These are phyloP conservation scores for Volucella inflata DNA, from an alignment of 2,888 invertebrate genomes.

Conservation along the genomic window DNA sequence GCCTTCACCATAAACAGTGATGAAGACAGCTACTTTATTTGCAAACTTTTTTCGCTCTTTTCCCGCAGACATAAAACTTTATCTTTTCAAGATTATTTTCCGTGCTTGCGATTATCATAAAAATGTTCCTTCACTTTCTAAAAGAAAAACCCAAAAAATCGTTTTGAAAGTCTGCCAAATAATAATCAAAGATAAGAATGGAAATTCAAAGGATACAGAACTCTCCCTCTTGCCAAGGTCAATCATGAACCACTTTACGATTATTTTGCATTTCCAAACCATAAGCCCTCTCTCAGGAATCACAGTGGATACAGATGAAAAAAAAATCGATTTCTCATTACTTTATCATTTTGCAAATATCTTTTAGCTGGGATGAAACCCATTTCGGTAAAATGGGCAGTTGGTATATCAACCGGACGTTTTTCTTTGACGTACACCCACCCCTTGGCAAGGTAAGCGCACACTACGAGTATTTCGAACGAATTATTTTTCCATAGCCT, in stretches of 20 bases:
- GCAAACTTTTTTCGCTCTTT: too few relatives aligned
- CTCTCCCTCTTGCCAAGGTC: conserved; percentile 6
- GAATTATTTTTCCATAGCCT: conserved; percentile 24
- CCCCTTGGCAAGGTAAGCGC: conserved; percentile 94
- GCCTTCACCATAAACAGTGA: too few relatives aligned
- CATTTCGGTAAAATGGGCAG: conserved; percentile 99
- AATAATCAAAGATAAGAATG: too few relatives aligned
- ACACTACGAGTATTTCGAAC: conserved; percentile 50
- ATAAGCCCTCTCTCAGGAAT: not conserved
- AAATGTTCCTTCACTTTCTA: too few relatives aligned
- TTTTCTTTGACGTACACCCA: conserved; percentile 99
- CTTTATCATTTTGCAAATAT: conserved; percentile 63
- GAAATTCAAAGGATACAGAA: too few relatives aligned
- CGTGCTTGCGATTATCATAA: too few relatives aligned
- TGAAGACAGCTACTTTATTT: not conserved
- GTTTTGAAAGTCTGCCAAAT: too few relatives aligned
- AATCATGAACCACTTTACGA: conserved; percentile 10
- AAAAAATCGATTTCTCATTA: conserved; percentile 72
- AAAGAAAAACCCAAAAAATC: too few relatives aligned
- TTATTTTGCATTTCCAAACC: conserved; percentile 30
- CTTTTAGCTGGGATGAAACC: conserved; percentile 96
- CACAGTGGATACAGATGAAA: not conserved
- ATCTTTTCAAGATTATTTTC: too few relatives aligned
- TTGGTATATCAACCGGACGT: conserved; percentile 98
- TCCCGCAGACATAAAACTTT: too few relatives aligned